A percentile compares a stretch with the other conserved stretches of the same genome.
Evolutionary conservation across 2,113 vertebrate genomes (phyloP).

Genomic region (Lagopus muta): DNA sequence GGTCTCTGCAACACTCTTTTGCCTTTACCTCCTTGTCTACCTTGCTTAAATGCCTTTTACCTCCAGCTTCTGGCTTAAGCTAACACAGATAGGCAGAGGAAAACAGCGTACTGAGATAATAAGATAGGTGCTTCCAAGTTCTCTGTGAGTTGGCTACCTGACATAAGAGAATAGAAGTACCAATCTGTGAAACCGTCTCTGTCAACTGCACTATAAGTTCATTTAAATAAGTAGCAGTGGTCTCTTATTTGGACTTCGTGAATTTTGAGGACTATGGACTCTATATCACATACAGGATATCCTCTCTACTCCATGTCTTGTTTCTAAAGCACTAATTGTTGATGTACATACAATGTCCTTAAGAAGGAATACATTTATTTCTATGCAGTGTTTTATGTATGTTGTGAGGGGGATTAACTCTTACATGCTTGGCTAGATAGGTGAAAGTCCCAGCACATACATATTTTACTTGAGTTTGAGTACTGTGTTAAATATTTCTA

Average conservation of each 20-base stretch:
- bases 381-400: not conserved
- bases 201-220: not conserved
- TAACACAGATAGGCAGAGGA: not conserved
- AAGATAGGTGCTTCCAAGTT: not conserved
- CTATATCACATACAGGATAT: not conserved
- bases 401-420: not conserved
- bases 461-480: not conserved
- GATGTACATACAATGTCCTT: not conserved
- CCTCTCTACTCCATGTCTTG: not conserved
- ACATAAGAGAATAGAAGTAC: not conserved
- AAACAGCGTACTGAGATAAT: accelerated
- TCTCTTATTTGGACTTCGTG: not conserved
- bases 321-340: not conserved
- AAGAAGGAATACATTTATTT: not conserved
- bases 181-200: not conserved
- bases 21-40: not conserved
- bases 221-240: not conserved
- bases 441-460: accelerated
- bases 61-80: not conserved
- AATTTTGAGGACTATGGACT: not conserved
- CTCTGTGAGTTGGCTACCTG: not conserved
- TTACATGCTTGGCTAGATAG: not conserved
- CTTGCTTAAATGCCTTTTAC: not conserved
- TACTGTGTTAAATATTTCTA: not conserved
- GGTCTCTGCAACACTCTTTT: not conserved